Evolutionary conservation across 2,113 vertebrate species (phyloP).

Genomic region (Gallinago jamesoni): DNA sequence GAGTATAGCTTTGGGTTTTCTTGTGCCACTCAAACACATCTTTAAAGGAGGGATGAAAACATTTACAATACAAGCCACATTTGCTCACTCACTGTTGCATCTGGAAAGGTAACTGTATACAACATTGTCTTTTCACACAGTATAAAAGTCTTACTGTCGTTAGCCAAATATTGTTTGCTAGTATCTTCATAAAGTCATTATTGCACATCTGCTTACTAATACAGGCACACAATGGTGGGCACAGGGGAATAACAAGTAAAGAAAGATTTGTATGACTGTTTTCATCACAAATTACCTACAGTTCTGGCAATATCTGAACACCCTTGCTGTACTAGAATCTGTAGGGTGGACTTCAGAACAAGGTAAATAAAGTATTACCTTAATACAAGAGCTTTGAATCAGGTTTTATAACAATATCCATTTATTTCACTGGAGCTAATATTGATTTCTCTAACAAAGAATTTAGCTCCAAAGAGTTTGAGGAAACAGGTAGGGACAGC

Average conservation of each 20-base stretch:
- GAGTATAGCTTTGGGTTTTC: background rate
- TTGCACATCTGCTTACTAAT: background rate
- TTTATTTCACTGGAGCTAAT: background rate
- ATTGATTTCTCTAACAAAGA: background rate
- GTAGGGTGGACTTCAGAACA: background rate
- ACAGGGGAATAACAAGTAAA: background rate
- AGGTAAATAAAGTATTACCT: background rate
- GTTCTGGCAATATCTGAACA: background rate
- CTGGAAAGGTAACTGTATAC: background rate
- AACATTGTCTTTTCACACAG: background rate
- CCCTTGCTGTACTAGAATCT: background rate
- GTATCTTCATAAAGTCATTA: background rate
- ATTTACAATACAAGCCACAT: background rate
- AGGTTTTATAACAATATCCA: background rate
- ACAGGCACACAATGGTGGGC: background rate
- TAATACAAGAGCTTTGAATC: background rate
- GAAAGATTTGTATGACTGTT: background rate
- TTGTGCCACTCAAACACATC: background rate
- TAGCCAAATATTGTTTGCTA: background rate
- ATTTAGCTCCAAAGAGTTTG: background rate
- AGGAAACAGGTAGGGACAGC: background rate
- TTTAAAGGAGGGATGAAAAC: background rate
- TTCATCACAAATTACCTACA: background rate
- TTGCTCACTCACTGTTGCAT: background rate
- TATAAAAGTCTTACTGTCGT: background rate